Evolutionary conservation across 1,140 invertebrate genomes (phyloP).

Genomic region (Piezodorus guildinii): DNA sequence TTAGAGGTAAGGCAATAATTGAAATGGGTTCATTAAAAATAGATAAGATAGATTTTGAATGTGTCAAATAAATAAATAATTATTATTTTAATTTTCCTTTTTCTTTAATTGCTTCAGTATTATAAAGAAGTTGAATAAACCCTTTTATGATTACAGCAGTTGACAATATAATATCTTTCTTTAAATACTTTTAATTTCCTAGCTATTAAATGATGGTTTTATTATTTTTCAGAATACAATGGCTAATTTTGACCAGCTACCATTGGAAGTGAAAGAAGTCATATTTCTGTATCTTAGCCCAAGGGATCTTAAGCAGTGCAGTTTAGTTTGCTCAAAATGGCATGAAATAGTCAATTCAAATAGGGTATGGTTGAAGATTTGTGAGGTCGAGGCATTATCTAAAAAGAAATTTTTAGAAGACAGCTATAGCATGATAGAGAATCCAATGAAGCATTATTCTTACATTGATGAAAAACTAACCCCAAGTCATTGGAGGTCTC

Average conservation of each 20-base stretch:
- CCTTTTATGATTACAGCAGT: no score
- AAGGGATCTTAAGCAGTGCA: not conserved
- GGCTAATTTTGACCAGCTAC: not conserved
- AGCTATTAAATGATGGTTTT: no score
- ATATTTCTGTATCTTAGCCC: not conserved
- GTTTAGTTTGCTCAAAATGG: slow-evolving; percentile 4
- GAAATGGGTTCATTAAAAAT: no score
- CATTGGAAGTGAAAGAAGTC: not conserved
- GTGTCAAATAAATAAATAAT: no score
- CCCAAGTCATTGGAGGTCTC: not conserved
- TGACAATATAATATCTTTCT: no score
- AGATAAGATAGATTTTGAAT: no score
- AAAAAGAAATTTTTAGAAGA: not conserved
- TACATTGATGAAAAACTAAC: not conserved
- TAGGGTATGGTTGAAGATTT: not conserved
- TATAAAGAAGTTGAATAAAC: no score
- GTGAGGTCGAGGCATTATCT: not conserved
- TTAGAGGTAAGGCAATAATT: no score
- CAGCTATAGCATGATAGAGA: not conserved
- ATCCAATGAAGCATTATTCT: not conserved
- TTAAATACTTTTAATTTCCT: no score
- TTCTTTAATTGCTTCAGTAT: no score
- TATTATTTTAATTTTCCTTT: no score
- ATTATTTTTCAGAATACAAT: not conserved
- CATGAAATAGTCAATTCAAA: not conserved